Percentiles rank a stretch among this genome's conserved stretches.
These are phyloP conservation scores for Myoxocephalus aenaeus DNA, from an alignment of 2,797 vertebrate genomes.

Conservation along the genomic window DNA sequence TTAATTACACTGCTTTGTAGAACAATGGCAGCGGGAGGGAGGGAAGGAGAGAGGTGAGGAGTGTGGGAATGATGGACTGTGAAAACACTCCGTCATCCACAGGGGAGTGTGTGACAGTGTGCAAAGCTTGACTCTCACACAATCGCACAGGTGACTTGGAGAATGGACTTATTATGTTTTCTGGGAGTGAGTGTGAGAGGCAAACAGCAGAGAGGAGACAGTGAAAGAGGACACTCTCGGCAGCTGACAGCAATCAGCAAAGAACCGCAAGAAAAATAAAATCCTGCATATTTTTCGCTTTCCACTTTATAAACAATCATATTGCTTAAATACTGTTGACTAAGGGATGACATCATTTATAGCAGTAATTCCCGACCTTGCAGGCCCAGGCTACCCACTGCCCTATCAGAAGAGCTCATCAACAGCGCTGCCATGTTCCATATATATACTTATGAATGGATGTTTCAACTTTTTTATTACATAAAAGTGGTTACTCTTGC, in stretches of 20 bases:
- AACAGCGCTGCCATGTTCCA: neutral
- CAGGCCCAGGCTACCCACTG: neutral
- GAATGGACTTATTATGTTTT: slow-evolving; percentile 9
- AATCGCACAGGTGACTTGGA: slow-evolving; percentile 33
- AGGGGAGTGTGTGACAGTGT: slow-evolving; percentile 31
- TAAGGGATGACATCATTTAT: neutral
- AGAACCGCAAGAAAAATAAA: neutral
- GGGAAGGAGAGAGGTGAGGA: slow-evolving; percentile 55
- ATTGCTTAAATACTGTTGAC: neutral
- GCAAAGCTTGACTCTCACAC: slow-evolving; percentile 40
- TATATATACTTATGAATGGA: neutral
- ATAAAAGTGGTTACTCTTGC: neutral
- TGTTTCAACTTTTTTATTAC: neutral
- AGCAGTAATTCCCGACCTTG: neutral
- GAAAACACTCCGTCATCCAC: slow-evolving; percentile 49
- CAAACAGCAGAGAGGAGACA: neutral
- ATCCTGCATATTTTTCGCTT: neutral
- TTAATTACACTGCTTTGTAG: slow-evolving; percentile 73
- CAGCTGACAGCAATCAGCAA: slow-evolving; percentile 18
- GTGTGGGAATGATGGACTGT: slow-evolving; percentile 73
- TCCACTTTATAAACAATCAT: neutral
- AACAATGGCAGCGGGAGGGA: slow-evolving; percentile 71
- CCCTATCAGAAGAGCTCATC: neutral
- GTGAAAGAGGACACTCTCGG: neutral
- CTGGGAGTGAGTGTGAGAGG: neutral